phyloP scores from a whole-genome alignment of 2,888 invertebrate genomes.

The Microctonus hyperodae region DNA sequence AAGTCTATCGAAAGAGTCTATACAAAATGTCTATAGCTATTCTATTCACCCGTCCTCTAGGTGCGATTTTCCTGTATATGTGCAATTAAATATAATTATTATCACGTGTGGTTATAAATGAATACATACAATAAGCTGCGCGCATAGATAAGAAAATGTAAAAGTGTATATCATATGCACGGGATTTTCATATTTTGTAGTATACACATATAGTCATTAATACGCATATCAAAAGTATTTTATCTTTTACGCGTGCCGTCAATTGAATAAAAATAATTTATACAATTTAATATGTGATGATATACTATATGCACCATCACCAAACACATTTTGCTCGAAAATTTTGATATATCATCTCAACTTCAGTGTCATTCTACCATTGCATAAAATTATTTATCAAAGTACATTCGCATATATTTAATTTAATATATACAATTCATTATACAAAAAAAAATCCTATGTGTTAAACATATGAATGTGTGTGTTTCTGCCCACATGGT shows the following conservation, averaged over 20 bases:
- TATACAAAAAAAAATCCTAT: neutral
- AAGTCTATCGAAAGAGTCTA: slow-evolving; percentile 63
- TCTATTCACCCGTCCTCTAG: slow-evolving; percentile 30
- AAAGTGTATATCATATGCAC: neutral
- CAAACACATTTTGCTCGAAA: neutral
- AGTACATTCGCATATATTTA: neutral
- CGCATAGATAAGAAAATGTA: neutral
- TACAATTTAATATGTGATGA: neutral
- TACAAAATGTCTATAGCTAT: slow-evolving; percentile 39
- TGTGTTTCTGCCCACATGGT: slow-evolving; percentile 57
- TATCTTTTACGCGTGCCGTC: neutral
- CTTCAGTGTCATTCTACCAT: neutral
- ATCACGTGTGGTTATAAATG: neutral
- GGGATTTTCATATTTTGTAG: neutral
- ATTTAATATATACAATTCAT: neutral
- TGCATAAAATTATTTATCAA: neutral
- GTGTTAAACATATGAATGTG: slow-evolving; percentile 38
- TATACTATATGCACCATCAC: neutral
- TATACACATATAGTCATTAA: neutral
- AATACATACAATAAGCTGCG: neutral
- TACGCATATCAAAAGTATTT: slow-evolving; percentile 8
- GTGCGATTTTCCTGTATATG: slow-evolving; percentile 7
- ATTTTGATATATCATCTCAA: neutral
- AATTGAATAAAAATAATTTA: neutral
- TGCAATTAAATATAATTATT: neutral